phyloP scores from a whole-genome alignment of 2,888 invertebrate genomes.

The Pollenia labialis region DNA sequence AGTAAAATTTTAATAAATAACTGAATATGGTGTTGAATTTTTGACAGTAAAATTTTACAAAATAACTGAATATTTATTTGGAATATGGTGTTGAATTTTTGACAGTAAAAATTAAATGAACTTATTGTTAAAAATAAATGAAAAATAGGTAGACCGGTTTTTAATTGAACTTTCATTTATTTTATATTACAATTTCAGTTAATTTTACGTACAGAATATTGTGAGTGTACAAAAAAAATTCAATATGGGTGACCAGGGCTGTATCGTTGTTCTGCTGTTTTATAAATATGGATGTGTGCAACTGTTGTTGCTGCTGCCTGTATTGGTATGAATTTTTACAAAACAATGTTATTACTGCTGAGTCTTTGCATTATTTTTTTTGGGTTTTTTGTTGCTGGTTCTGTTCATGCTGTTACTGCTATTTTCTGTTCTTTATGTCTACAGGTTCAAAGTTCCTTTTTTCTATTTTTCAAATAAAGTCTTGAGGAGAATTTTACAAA shows the following conservation, averaged over 20 bases:
- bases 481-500: neutral
- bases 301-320: slow-evolving; percentile 17
- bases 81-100: no score
- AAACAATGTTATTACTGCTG: slow-evolving; percentile 55
- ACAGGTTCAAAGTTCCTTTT: slow-evolving; percentile 63
- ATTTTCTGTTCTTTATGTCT: slow-evolving; percentile 38
- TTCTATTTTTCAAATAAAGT: slow-evolving; percentile 17
- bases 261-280: slow-evolving; percentile 7
- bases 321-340: slow-evolving; percentile 35
- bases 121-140: no score
- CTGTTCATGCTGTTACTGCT: slow-evolving; percentile 41
- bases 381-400: slow-evolving; percentile 15
- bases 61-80: no score
- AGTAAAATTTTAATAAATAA: no score
- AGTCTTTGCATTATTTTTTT: slow-evolving; percentile 41
- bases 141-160: no score
- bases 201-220: no score
- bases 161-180: no score
- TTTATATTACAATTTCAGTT: no score
- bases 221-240: slow-evolving; percentile 22
- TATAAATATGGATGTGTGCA: neutral
- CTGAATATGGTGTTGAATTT: no score
- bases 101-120: no score
- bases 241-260: slow-evolving; percentile 50
- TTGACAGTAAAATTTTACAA: no score